These are phyloP conservation scores for Trilocha varians DNA, from an alignment of 2,888 invertebrate genomes.

Conservation along the genomic window DNA sequence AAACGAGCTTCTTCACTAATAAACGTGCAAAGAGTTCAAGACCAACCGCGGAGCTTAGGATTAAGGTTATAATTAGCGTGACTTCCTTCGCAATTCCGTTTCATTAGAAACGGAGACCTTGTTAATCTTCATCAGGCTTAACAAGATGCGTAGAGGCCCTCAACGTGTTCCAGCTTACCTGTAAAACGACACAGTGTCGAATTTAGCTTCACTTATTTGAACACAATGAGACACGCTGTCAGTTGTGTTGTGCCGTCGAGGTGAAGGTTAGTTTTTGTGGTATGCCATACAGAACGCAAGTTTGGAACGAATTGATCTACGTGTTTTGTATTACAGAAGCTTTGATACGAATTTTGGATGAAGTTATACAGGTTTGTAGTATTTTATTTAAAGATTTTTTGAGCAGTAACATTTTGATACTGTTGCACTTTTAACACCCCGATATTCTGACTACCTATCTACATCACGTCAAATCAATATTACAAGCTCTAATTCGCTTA, in stretches of 20 bases:
- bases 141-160: slow-evolving; percentile 26
- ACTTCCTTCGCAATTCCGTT: slow-evolving; percentile 34
- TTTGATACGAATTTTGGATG: slow-evolving; percentile 25
- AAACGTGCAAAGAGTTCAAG: slow-evolving; percentile 22
- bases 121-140: slow-evolving; percentile 38
- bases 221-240: slow-evolving; percentile 22
- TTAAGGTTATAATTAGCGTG: slow-evolving; percentile 33
- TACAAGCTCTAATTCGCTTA: no score
- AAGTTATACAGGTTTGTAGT: no score
- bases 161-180: slow-evolving; percentile 23
- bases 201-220: slow-evolving; percentile 17
- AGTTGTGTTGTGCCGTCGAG: slow-evolving; percentile 29
- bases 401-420: no score
- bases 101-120: slow-evolving; percentile 32
- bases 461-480: no score
- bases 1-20: slow-evolving; percentile 14
- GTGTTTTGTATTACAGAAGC: slow-evolving; percentile 61
- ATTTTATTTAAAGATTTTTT: no score
- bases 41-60: slow-evolving; percentile 32
- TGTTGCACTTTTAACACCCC: no score
- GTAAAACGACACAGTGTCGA: slow-evolving; percentile 17
- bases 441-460: no score
- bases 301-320: slow-evolving; percentile 59
- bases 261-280: slow-evolving; percentile 41
- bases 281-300: slow-evolving; percentile 37